These are phyloP conservation scores for Rallus crepitans DNA, from an alignment of 2,797 vertebrate species.

Conservation along the genomic window DNA sequence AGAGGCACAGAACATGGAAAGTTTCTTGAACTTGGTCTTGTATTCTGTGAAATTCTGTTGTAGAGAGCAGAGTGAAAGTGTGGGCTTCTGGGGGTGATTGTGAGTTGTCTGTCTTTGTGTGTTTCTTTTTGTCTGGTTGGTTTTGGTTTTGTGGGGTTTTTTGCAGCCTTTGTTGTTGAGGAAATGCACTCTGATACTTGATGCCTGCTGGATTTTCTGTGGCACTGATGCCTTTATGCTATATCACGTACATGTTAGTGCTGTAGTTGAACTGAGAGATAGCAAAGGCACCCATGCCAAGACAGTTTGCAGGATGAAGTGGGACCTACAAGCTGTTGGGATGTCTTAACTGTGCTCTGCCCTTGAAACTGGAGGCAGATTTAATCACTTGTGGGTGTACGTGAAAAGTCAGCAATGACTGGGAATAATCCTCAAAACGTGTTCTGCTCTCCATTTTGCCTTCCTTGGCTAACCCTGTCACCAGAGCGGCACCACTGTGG, in stretches of 20 bases:
- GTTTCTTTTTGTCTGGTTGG: too few species aligned
- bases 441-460: neutral
- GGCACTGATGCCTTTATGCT: neutral
- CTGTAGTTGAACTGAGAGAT: neutral
- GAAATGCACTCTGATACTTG: neutral
- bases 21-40: neutral
- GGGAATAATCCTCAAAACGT: neutral
- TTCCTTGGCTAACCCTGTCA: neutral
- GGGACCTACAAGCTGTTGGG: neutral
- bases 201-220: neutral
- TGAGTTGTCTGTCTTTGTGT: neutral
- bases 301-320: neutral
- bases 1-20: neutral
- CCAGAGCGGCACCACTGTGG: too few species aligned
- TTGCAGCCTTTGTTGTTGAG: neutral
- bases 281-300: neutral
- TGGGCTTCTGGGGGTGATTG: neutral
- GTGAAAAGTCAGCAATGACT: neutral
- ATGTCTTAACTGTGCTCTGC: neutral
- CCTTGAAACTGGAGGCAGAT: neutral
- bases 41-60: neutral
- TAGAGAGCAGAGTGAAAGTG: neutral
- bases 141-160: neutral
- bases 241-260: neutral
- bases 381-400: neutral